Base-by-base conservation (phyloP, 2,888 invertebrate species). In the Ophion slaviceki region DNA sequence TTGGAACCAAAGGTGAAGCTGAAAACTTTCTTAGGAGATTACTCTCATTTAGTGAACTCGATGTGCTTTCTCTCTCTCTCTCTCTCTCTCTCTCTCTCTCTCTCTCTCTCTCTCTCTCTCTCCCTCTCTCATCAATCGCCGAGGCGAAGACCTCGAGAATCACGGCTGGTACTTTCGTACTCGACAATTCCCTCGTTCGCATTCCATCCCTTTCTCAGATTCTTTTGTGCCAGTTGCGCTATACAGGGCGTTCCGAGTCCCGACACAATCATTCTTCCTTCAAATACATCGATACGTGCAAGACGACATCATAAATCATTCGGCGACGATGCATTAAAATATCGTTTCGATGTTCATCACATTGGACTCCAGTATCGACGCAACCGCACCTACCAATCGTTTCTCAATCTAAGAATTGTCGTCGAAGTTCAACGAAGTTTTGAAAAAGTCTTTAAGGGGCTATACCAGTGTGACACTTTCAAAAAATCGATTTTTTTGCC, bases 181-280 rank as follows among this genome's bases (percentile, higher is more conserved):
- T 10, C n/a, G 17, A 36, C 61, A 7, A 45, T 2, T 59, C 32
- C 45, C 45, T 40, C 24, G 6, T 32, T 17, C 3, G 36, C 32
- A 75, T 72, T 82, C 72, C 66, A 72, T 61, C 77, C 72, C 67
- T 72, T 72, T 82, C 40, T 14, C 71, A 57, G 66, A 57, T 72
- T 59, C 71, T 66, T 82, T 82, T 77, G 71, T 82, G 75, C 70
- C n/a, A 61, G 40, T 68, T 10, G 24, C 4, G 64, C 24, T 10
- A 28, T 64, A 64, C n/a, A 11, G 64, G 64, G 8, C 64, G 28
- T 64, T 28, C 64, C 62, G 24, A 17, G 20, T 10, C 62, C 24
- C 20, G 2, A 11, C 62, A n/a, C n/a, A n/a, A n/a, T 62, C n/a
- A 17, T 62, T 10, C 62, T 62, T n/a, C 20, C 62, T 20, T n/a